These are phyloP conservation scores for Palaemon carinicauda DNA, from an alignment of 1,140 invertebrate genomes.

Conservation along the genomic window DNA sequence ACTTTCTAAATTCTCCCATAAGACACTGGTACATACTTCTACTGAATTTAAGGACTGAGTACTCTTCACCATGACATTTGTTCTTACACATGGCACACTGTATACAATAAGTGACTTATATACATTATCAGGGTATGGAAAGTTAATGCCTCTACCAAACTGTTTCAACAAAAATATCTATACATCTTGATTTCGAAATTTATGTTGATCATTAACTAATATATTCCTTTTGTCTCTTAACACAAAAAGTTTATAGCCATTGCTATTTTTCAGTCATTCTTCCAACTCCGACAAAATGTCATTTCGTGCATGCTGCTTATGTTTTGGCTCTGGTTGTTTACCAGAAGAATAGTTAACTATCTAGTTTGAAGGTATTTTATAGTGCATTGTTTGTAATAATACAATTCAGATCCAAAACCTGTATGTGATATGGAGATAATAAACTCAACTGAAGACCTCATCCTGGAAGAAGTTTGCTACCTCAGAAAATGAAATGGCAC, in stretches of 20 bases:
- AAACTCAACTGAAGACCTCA: too few species aligned
- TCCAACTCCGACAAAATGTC: too few species aligned
- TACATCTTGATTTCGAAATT: neutral
- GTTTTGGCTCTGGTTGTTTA: too few species aligned
- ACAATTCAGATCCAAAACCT: too few species aligned
- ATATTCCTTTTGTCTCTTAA: neutral
- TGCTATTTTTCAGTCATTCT: neutral
- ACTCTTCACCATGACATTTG: neutral
- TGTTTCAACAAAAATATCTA: neutral
- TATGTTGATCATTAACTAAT: neutral
- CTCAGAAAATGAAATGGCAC: too few species aligned
- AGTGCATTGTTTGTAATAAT: too few species aligned
- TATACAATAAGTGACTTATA: neutral
- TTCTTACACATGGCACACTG: neutral
- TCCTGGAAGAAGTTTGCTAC: too few species aligned
- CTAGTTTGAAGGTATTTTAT: too few species aligned
- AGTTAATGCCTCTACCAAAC: neutral
- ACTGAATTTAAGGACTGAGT: neutral
- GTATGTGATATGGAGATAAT: too few species aligned
- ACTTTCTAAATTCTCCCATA: neutral
- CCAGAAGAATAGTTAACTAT: too few species aligned
- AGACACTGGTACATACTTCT: neutral
- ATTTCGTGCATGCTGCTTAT: too few species aligned
- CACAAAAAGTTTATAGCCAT: neutral
- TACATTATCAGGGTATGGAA: neutral